phyloP scores from a whole-genome alignment of 1,140 invertebrate species.

The Drosophila kanapiae region DNA sequence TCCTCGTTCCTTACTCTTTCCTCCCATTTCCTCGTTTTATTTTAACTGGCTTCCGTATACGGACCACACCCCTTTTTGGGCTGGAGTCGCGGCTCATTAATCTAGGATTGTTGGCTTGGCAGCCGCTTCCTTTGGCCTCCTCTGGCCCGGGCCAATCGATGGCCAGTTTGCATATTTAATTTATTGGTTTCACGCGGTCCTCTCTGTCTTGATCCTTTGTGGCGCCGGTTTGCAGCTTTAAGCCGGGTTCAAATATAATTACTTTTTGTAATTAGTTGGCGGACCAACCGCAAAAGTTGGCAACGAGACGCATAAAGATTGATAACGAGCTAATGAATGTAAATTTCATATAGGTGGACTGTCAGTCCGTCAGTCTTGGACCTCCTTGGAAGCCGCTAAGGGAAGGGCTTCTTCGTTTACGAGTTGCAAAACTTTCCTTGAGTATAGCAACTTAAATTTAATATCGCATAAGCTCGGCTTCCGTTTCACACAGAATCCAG shows the following conservation, averaged over 20 bases:
- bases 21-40: neutral
- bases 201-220: conserved; percentile 11
- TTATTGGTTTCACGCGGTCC: conserved; percentile 75
- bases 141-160: conserved; percentile 1
- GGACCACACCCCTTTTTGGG: conserved; percentile 32
- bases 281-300: conserved; percentile 31
- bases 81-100: conserved; percentile 34
- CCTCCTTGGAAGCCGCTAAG: neutral
- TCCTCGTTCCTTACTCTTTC: neutral
- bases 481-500: conserved; percentile 54
- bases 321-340: conserved; percentile 84
- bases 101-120: conserved; percentile 33
- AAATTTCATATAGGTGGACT: conserved; percentile 67
- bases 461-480: conserved; percentile 77
- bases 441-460: conserved; percentile 68
- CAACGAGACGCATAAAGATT: conserved; percentile 73
- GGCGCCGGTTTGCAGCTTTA: conserved; percentile 61
- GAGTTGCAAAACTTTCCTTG: conserved; percentile 38
- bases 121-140: neutral
- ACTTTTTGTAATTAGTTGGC: conserved; percentile 81
- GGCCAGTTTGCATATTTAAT: conserved; percentile 57
- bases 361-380: conserved; percentile 33
- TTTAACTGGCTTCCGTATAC: conserved; percentile 29
- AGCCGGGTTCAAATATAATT: conserved; percentile 71
- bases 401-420: conserved; percentile 39